phyloP scores from a whole-genome alignment of 1,140 invertebrate species.

The Lordiphosa clarofinis region DNA sequence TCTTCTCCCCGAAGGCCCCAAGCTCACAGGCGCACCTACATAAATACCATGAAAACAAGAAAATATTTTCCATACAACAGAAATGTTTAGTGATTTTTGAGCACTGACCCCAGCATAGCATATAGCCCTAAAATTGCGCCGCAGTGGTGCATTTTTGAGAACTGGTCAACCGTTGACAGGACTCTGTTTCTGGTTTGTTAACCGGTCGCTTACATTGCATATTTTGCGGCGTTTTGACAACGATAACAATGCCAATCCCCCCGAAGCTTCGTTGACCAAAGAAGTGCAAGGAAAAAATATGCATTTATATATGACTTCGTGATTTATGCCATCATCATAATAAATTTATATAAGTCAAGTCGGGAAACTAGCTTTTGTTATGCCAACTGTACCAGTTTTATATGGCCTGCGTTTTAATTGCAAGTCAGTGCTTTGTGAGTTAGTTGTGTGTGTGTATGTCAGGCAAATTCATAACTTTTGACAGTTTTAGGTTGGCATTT shows the following conservation, averaged over 20 bases:
- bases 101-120: conserved; percentile 24
- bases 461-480: conserved; percentile 56
- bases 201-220: conserved; percentile 59
- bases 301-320: conserved; percentile 44
- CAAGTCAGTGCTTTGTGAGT: conserved; percentile 18
- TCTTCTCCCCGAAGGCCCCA: conserved; percentile 9
- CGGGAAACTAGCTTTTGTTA: conserved; percentile 27
- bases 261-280: conserved; percentile 29
- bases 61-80: conserved; percentile 44
- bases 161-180: conserved; percentile 43
- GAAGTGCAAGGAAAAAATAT: conserved; percentile 20
- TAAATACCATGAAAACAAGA: conserved; percentile 36
- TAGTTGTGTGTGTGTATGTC: conserved; percentile 8
- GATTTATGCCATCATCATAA: conserved; percentile 79
- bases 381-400: conserved; percentile 34
- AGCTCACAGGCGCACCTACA: conserved; percentile 13
- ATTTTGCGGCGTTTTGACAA: conserved; percentile 66
- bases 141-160: conserved; percentile 55
- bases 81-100: conserved; percentile 49
- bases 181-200: conserved; percentile 21
- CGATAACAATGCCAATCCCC: conserved; percentile 51
- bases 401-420: conserved; percentile 45
- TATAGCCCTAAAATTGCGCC: conserved; percentile 45
- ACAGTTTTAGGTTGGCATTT: conserved; percentile 57
- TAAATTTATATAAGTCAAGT: conserved; percentile 69